These are phyloP conservation scores for Poeciliopsis retropinna DNA, from an alignment of 2,113 vertebrate species.

Conservation along the genomic window DNA sequence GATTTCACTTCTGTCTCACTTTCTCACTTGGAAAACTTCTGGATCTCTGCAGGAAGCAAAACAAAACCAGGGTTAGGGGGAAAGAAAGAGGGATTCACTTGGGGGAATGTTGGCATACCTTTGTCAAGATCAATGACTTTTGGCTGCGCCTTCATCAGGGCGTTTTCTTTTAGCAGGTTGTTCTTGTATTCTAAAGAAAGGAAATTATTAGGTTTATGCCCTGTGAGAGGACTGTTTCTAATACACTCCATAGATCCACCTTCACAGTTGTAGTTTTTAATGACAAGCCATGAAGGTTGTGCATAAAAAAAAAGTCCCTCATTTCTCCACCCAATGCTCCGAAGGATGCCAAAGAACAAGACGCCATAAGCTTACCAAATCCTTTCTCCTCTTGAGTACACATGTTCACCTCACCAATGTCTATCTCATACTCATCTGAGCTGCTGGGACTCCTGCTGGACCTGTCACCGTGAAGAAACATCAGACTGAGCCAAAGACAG, in stretches of 20 bases:
- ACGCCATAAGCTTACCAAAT: constrained; percentile 78
- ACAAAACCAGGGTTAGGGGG: not conserved
- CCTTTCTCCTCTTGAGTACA: constrained; percentile 82
- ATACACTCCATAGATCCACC: not conserved
- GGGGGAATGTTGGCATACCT: constrained; percentile 74
- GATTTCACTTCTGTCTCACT: constrained; percentile 7
- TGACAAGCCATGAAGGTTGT: not conserved
- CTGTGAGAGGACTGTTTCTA: not conserved
- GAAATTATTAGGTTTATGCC: not conserved
- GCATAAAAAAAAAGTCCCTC: not conserved
- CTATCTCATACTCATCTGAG: constrained; percentile 82
- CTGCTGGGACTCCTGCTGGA: constrained; percentile 81
- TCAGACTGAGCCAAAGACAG: not conserved
- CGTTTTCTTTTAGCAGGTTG: constrained; percentile 92
- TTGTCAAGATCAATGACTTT: constrained; percentile 92
- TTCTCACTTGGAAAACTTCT: constrained; percentile 75
- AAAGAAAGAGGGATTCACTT: not conserved
- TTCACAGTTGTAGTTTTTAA: not conserved
- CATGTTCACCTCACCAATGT: constrained; percentile 74
- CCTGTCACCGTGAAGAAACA: constrained; percentile 5
- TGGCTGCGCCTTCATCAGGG: constrained; percentile 79
- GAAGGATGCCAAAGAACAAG: not conserved
- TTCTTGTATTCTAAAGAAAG: constrained; percentile 90
- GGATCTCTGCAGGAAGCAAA: constrained; percentile 68
- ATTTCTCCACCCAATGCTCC: not conserved